These are phyloP conservation scores for Lerista edwardsae DNA, from an alignment of 2,797 vertebrate genomes.

Conservation along the genomic window DNA sequence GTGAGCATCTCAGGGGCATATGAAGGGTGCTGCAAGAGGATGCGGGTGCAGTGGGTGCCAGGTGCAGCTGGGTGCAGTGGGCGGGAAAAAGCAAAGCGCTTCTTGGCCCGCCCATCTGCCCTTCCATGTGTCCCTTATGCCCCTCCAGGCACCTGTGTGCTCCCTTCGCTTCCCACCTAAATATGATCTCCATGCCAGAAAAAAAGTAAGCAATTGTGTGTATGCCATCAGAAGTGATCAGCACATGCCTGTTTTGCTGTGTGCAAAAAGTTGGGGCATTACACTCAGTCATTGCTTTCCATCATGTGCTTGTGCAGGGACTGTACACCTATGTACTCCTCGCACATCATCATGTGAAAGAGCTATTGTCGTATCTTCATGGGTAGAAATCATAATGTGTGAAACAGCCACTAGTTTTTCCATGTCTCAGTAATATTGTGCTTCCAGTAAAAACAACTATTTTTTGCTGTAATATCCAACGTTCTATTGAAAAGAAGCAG, in stretches of 20 bases:
- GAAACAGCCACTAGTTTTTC: neutral
- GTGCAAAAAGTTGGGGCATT: neutral
- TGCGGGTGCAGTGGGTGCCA: too few species aligned
- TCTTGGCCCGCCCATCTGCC: too few species aligned
- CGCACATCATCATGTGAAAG: neutral
- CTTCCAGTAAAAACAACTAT: accelerated
- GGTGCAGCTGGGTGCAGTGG: too few species aligned
- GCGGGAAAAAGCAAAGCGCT: too few species aligned
- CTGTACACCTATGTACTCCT: neutral
- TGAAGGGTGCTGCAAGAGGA: too few species aligned
- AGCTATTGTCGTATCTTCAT: neutral
- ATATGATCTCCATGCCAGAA: neutral
- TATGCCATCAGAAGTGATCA: neutral
- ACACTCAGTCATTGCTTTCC: neutral
- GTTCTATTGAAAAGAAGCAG: accelerated
- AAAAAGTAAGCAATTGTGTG: accelerated
- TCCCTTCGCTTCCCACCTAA: too few species aligned
- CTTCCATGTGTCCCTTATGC: too few species aligned
- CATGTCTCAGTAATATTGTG: neutral
- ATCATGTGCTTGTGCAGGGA: neutral
- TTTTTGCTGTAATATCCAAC: neutral
- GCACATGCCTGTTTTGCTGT: neutral
- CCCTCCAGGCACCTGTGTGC: too few species aligned
- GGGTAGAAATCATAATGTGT: neutral
- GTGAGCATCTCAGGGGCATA: neutral